Base-by-base conservation (phyloP, 2,113 vertebrate species). In the Microtus oregoni region DNA sequence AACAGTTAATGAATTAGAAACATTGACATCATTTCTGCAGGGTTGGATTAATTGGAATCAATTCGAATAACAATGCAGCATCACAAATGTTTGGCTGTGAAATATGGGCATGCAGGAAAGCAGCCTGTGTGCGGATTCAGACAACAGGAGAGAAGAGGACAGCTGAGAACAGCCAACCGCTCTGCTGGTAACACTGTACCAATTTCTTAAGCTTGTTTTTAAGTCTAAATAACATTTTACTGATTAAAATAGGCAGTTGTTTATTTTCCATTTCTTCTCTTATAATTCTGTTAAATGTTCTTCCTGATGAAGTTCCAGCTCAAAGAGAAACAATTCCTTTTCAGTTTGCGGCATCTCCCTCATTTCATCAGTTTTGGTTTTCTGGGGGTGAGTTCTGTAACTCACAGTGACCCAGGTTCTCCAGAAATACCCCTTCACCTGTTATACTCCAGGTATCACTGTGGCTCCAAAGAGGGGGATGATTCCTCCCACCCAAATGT, bases 111-210 rank as follows among this genome's bases (percentile, higher is more conserved):
- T 1, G 5, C 4, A 12, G 55, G 30, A 55, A 89, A 67, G 24
- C 38, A 67, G 14, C 38, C 41, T 68, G 70, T 4, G 17, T 47
- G 65, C 38, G 41, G 26, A 30, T 47, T 63, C 85, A 30, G 38
- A 0, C 32, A 86, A 6, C 2, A 61, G 32, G 3, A 30, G 13
- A 61, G 32, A 14, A 24, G 26, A 6, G 15, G 22, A 35, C n/a
- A 67, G 11, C 20, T 15, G 9, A 3, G 1, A 24, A 55, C 3
- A 41, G 24, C 24, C 24, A 22, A 6, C 0, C 41, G 4, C 7
- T 52, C 65, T 3, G 13, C 2, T 65, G 35, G 68, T 10, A n/a
- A 35, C 19, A 73, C 12, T 72, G 63, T 28, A 24, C 3, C 82
- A 41, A 65, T 86, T 76, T 50, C n/a, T 47, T 67, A 44, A 35